Evolutionary conservation across 2,113 vertebrate species (phyloP), one percentile per base, ranked within the genome.

Genomic region (Athene cunicularia): DNA sequence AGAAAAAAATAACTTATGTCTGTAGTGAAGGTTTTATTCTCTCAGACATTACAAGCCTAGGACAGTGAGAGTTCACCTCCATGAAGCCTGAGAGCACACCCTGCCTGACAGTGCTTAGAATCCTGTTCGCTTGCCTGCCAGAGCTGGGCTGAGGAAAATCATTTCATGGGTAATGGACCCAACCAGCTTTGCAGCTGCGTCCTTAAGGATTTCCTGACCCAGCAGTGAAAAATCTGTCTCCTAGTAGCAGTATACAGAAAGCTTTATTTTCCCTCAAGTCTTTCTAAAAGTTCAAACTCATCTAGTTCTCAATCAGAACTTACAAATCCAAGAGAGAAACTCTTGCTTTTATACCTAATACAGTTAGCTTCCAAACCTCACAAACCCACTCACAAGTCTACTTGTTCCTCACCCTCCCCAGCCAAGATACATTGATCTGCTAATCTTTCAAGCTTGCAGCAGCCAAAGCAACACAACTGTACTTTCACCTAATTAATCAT

Each of bases 371-470:
- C 35, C 41, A 80, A 66, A 73, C n/a, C 30, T 90, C 58, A 56
- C 56, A 80, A 92, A 37, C 50, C 83, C n/a, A n/a, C 32, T 94
- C 32, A 24, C 30, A 73, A 70, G 58, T n/a, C 72, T 55, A 43
- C 56, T 80, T 85, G 62, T 66, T 84, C 90, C 35, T n/a, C n/a
- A 73, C 62, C 37, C 39, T 55, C 26, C 71, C 23, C 41, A 90
- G 50, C 26, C 80, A 22, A 43, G 49, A 80, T 58, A 72, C 32
- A 37, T 7, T 67, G n/a, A 56, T 74, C 93, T 63, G 68, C 72
- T 68, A 30, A 43, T 88, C 55, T 71, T 93, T 74, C 74, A 75
- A 95, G 60, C 45, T 95, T 91, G 72, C 49, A 91, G 58, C 60
- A 94, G 81, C 67, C 91, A 84, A 90, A 37, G 37, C 74, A 80